Evolutionary conservation across 2,113 vertebrate species (phyloP), one percentile per base, ranked within the genome.

Genomic region (Myiopsitta monachus): DNA sequence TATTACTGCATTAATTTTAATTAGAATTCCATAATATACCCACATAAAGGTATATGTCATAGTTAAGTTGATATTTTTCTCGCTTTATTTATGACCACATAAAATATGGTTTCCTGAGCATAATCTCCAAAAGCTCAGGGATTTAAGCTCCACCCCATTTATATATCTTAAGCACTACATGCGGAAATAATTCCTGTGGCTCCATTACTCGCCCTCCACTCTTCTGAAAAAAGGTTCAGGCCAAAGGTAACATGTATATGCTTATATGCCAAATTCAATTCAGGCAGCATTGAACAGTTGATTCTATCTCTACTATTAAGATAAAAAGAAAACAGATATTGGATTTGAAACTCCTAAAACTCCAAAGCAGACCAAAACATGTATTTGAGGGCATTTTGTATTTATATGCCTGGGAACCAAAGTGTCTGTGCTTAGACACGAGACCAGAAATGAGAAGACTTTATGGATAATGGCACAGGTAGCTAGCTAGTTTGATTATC

Each of bases 11-110:
- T 93, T 95, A 89, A 95, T 96, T 97, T 94, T 96, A 97, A 96
- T 97, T 95, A 96, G 95, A 96, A 96, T 97, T 96, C 96, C 92
- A 78, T 94, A 96, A 96, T 96, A 94, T 95, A 88, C 80, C 95
- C 96, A 95, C 91, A 96, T 96, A 95, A 96, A 96, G 94, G 95
- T 94, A 88, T 55, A 75, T 85, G 91, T 82, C 59, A 43, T 91
- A 94, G 76, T 94, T 94, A 95, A 95, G 87, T 73, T 93, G 89
- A 91, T 96, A 95, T 96, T 97, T 96, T 97, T 95, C 83, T 96
- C 96, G 83, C 87, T 96, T 97, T 96, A 97, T 97, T 97, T 97
- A 97, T 92, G 96, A 83, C 92, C 92, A 96, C 94, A 96, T 96
- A 95, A 97, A 97, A 80, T 91, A 97, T 78, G 93, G 94, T 92